Conservation (phyloP, 2,113 vertebrate species). For the Callocephalon fimbriatum region DNA sequence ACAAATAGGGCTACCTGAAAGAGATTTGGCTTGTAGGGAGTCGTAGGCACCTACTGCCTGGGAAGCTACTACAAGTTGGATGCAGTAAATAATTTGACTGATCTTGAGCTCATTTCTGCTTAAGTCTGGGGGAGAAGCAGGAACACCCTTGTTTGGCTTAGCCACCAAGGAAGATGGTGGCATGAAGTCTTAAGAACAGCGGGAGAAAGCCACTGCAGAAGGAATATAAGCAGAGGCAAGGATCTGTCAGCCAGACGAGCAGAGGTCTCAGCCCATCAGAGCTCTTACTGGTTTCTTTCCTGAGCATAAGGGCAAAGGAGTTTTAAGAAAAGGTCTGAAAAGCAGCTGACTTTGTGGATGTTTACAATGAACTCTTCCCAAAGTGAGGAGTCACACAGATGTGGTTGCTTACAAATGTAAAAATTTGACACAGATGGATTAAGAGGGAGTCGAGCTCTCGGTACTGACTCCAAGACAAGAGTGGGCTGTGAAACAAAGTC, state of each 20-base stretch:
- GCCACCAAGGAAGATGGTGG: background rate
- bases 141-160: background rate
- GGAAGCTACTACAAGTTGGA: background rate
- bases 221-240: background rate
- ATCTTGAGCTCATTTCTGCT: background rate
- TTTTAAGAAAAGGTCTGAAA: background rate
- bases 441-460: fast-evolving
- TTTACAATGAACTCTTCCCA: background rate
- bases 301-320: background rate
- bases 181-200: background rate
- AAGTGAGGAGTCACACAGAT: fast-evolving
- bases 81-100: background rate
- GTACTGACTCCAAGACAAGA: background rate
- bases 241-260: background rate
- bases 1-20: background rate
- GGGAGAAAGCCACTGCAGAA: background rate
- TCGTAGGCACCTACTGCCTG: fast-evolving
- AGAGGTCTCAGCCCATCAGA: background rate
- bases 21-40: background rate
- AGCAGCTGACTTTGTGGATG: background rate
- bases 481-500: background rate
- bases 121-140: background rate
- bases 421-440: background rate
- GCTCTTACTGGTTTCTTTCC: background rate
- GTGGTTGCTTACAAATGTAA: background rate